These are phyloP conservation scores for Heliocidaris tuberculata DNA, from an alignment of 35 echinoderm and acorn worm genomes.

Conservation along the genomic window DNA sequence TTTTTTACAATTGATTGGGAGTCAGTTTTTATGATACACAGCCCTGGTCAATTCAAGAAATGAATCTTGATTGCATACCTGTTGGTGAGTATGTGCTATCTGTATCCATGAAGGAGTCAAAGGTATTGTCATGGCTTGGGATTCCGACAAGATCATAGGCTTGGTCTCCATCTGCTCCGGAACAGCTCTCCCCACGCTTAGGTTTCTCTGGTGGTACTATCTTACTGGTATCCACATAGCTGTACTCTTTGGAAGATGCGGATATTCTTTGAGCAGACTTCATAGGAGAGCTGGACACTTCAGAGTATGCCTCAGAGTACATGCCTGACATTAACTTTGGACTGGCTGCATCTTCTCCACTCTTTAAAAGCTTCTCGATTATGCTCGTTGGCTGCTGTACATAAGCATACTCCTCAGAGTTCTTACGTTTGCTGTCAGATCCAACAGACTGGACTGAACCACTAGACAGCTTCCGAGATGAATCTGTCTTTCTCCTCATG, in stretches of 20 bases:
- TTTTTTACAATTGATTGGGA: no score
- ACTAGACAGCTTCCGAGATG: neutral
- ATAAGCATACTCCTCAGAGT: slow-evolving; percentile 21
- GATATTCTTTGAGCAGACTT: slow-evolving; percentile 4
- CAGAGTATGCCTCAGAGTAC: slow-evolving; percentile 26
- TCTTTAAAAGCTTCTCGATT: slow-evolving; percentile 32
- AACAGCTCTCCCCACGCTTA: neutral
- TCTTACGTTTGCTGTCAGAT: slow-evolving; percentile 33
- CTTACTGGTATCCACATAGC: slow-evolving; percentile 14
- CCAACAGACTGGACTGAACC: neutral
- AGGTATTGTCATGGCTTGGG: neutral
- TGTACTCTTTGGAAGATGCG: neutral
- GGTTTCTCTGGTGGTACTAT: neutral
- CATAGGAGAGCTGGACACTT: neutral
- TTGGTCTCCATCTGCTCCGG: neutral
- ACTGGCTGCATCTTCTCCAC: neutral
- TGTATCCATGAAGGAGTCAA: slow-evolving; percentile 26
- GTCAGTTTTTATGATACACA: no score
- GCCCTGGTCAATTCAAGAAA: no score
- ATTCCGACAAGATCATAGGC: slow-evolving; percentile 28
- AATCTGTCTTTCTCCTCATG: neutral
- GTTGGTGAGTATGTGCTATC: neutral
- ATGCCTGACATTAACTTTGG: neutral
- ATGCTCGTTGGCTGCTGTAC: slow-evolving; percentile 33
- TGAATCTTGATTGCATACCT: neutral